These are phyloP conservation scores for Netelia fuscicornis DNA, from an alignment of 2,888 invertebrate genomes.

Conservation along the genomic window DNA sequence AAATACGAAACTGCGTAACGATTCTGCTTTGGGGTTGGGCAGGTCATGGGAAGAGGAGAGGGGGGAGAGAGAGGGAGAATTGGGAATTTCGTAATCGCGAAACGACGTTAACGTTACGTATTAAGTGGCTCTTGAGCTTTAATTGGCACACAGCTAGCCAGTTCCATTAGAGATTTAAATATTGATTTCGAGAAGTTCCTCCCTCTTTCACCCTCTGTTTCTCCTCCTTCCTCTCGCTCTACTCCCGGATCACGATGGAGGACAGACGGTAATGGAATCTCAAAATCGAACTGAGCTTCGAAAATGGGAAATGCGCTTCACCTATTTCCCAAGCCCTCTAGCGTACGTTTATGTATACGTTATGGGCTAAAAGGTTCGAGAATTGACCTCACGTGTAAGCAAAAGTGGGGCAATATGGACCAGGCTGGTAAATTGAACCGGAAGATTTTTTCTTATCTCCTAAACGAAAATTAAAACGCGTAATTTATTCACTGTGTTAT, in stretches of 20 bases:
- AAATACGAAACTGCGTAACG: slow-evolving; percentile 42
- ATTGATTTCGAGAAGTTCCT: slow-evolving; percentile 75
- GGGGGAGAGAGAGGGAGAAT: slow-evolving; percentile 16
- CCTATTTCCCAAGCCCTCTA: not conserved
- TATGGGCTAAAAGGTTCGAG: not conserved
- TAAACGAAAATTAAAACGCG: not conserved
- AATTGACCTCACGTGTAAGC: not conserved
- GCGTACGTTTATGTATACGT: not conserved
- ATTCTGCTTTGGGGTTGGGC: slow-evolving; percentile 12
- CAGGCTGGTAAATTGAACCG: too few relatives aligned
- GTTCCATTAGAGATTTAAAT: slow-evolving; percentile 82
- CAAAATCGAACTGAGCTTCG: slow-evolving; percentile 72
- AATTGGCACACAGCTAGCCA: slow-evolving; percentile 61
- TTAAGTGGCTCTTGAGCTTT: slow-evolving; percentile 69
- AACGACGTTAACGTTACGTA: slow-evolving; percentile 64
- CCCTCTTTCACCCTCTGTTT: not conserved
- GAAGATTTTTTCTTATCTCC: too few relatives aligned
- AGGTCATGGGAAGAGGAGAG: slow-evolving; percentile 7
- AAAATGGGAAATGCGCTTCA: slow-evolving; percentile 57
- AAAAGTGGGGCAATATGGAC: too few relatives aligned
- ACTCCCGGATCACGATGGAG: slow-evolving; percentile 61
- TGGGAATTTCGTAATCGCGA: slow-evolving; percentile 45
- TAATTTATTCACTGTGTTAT: too few relatives aligned
- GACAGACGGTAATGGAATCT: slow-evolving; percentile 76
- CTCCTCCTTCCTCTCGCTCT: slow-evolving; percentile 15